A percentile compares a stretch with the other conserved stretches of the same genome.
These are phyloP conservation scores for Sitta carolinensis DNA, from an alignment of 2,797 vertebrate genomes.

Conservation along the genomic window DNA sequence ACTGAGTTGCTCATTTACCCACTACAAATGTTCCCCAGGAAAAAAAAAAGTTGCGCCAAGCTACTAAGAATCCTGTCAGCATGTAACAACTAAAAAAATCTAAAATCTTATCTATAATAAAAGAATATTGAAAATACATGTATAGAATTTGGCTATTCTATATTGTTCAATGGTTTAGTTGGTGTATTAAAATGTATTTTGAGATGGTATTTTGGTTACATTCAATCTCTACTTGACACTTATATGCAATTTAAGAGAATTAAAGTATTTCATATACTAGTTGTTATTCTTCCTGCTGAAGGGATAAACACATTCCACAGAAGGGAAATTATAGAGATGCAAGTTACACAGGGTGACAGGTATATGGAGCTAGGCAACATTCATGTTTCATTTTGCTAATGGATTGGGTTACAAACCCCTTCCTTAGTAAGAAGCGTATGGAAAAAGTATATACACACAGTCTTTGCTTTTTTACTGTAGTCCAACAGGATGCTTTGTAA, in stretches of 20 bases:
- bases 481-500: conserved; percentile 38
- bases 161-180: background rate
- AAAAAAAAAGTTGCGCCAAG: background rate
- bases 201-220: background rate
- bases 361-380: background rate
- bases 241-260: background rate
- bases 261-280: background rate
- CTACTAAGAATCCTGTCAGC: background rate
- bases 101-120: background rate
- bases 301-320: background rate
- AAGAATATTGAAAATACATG: background rate
- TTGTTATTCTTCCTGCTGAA: background rate
- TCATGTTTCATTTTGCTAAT: background rate
- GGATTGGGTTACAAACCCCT: background rate
- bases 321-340: background rate
- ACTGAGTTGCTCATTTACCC: background rate
- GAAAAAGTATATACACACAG: background rate
- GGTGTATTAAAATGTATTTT: background rate
- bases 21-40: background rate
- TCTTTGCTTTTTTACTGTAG: conserved; percentile 23
- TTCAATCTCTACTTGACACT: background rate
- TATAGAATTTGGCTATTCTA: background rate
- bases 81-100: background rate
- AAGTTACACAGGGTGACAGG: background rate
- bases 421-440: background rate